Conservation (phyloP, 2,113 vertebrate species). For the Colaptes auratus region DNA sequence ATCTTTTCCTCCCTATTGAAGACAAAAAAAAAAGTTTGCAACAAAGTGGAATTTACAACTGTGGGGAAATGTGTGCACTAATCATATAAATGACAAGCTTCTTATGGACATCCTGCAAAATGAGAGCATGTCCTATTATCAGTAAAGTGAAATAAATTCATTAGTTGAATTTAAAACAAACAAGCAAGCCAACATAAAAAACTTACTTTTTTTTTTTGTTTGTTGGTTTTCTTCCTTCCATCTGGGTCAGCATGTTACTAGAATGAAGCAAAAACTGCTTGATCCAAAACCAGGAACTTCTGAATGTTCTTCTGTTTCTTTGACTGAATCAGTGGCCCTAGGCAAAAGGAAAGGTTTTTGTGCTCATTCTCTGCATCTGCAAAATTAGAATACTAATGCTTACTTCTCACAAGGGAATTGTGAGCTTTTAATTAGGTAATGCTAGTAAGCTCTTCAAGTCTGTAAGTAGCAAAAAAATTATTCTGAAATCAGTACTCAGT, state of each 20-base stretch:
- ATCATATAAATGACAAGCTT: neutral
- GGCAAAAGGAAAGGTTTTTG: neutral
- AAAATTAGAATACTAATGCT: slow-evolving; percentile 1
- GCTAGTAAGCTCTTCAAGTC: neutral
- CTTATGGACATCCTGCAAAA: neutral
- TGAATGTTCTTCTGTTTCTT: neutral
- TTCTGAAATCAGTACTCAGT: neutral
- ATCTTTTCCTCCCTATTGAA: neutral
- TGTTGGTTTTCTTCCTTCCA: neutral
- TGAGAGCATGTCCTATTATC: neutral
- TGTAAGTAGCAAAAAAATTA: neutral
- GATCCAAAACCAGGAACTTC: neutral
- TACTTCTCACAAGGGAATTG: neutral
- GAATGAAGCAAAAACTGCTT: neutral
- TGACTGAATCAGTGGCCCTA: neutral
- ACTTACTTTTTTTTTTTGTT: neutral
- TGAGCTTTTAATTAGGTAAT: slow-evolving; percentile 25
- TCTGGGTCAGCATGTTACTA: neutral
- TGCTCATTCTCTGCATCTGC: neutral
- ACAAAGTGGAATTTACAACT: neutral
- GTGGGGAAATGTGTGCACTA: neutral
- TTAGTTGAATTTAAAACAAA: neutral
- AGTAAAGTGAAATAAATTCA: neutral
- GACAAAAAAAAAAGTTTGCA: neutral
- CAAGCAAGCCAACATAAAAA: too few relatives aligned